phyloP scores from a whole-genome alignment of 2,113 vertebrate genomes.

The Apaloderma vittatum region DNA sequence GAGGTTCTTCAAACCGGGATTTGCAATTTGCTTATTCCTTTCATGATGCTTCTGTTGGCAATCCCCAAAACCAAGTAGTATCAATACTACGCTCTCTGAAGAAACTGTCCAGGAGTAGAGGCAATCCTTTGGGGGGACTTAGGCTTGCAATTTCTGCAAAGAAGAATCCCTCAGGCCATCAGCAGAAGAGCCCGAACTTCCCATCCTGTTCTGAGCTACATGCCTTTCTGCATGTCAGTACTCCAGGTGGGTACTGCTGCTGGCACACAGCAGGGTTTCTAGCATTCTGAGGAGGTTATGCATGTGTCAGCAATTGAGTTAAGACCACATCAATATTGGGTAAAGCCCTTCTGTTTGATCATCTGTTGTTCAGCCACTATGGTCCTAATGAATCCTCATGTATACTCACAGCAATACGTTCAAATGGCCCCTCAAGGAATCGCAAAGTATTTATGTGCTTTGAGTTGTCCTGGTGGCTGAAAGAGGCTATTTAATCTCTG shows the following conservation, averaged over 20 bases:
- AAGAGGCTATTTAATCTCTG: neutral
- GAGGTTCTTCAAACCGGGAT: neutral
- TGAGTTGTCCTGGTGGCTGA: neutral
- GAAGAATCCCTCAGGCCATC: neutral
- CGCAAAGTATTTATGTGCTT: slow-evolving; percentile 15
- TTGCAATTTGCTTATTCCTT: neutral
- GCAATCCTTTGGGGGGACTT: neutral
- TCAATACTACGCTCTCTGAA: neutral
- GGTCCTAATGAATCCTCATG: neutral
- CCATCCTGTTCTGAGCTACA: neutral
- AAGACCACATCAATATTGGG: neutral
- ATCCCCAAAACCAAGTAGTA: neutral
- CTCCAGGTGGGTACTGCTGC: neutral
- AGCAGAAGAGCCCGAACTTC: neutral
- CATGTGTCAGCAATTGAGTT: neutral
- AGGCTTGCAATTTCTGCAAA: neutral
- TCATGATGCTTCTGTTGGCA: neutral
- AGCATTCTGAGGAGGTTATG: neutral
- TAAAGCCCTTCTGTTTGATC: neutral
- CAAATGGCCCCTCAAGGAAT: neutral
- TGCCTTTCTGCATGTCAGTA: neutral
- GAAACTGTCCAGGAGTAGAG: neutral
- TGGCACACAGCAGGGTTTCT: neutral
- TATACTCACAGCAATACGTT: neutral
- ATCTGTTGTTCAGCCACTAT: neutral